Percentiles rank a stretch among this genome's conserved stretches.
These are phyloP conservation scores for Mus musculus DNA, from an alignment of 2,113 vertebrate species.

Conservation along the genomic window DNA sequence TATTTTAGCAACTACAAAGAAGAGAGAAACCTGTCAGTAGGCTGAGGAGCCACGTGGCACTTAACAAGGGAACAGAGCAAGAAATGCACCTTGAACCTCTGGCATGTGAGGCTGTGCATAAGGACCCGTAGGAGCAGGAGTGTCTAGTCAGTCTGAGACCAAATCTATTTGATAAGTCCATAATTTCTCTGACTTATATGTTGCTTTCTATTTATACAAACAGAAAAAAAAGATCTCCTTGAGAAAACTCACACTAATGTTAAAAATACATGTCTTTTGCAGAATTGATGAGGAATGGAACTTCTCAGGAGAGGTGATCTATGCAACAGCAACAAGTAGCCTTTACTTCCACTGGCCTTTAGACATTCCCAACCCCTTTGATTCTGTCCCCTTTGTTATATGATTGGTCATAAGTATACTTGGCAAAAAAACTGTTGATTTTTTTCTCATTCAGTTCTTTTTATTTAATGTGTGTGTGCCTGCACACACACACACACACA, in stretches of 20 bases:
- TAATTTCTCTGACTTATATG: background rate
- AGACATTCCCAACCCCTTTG: background rate
- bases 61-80: rapidly evolving
- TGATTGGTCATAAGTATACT: background rate
- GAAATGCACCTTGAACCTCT: background rate
- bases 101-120: rapidly evolving
- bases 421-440: background rate
- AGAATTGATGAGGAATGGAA: background rate
- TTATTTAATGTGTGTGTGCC: background rate
- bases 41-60: background rate
- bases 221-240: background rate
- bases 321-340: background rate
- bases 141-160: background rate
- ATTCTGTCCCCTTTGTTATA: background rate
- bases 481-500: background rate
- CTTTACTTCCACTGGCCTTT: background rate
- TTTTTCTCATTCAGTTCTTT: background rate
- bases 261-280: background rate
- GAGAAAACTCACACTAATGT: background rate
- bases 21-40: background rate
- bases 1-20: background rate
- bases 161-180: background rate
- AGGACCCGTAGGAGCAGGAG: background rate
- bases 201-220: constrained; percentile 17
- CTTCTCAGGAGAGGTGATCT: background rate